phyloP scores from a whole-genome alignment of 2,888 invertebrate genomes.

The Aelia acuminata region DNA sequence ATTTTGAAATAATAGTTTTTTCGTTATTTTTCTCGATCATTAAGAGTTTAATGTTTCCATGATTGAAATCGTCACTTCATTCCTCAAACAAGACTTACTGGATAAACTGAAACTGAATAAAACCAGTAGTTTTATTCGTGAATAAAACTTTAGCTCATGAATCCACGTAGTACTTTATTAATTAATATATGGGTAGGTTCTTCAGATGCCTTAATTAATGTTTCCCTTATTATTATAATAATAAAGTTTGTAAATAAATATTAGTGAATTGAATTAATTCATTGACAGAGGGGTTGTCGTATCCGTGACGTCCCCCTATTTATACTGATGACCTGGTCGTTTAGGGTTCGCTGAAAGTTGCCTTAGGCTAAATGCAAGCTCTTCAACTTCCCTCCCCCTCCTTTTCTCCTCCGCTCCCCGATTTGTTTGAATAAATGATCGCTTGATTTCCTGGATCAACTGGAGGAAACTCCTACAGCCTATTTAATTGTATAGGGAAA shows the following conservation, averaged over 20 bases:
- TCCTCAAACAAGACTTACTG: too few relatives aligned
- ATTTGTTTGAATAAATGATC: conserved; percentile 8
- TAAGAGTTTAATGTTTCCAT: too few relatives aligned
- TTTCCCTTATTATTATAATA: too few relatives aligned
- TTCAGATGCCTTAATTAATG: too few relatives aligned
- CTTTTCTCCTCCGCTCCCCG: background rate
- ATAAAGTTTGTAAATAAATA: background rate
- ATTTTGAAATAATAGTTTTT: too few relatives aligned
- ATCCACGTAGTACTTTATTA: too few relatives aligned
- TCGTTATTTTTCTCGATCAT: too few relatives aligned
- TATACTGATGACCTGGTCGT: conserved; percentile 29
- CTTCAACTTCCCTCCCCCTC: background rate
- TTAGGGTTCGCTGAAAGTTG: conserved; percentile 17
- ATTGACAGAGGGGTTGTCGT: background rate
- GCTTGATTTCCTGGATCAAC: conserved; percentile 1
- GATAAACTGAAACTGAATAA: too few relatives aligned
- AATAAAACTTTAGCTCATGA: too few relatives aligned
- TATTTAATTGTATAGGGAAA: background rate
- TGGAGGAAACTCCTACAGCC: background rate
- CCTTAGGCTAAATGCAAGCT: background rate
- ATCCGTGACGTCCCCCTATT: background rate
- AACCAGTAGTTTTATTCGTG: too few relatives aligned
- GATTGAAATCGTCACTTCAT: too few relatives aligned
- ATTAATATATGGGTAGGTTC: too few relatives aligned
- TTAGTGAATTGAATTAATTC: background rate